These are phyloP conservation scores for Myotis daubentonii DNA, from an alignment of 2,797 vertebrate genomes.

Conservation along the genomic window DNA sequence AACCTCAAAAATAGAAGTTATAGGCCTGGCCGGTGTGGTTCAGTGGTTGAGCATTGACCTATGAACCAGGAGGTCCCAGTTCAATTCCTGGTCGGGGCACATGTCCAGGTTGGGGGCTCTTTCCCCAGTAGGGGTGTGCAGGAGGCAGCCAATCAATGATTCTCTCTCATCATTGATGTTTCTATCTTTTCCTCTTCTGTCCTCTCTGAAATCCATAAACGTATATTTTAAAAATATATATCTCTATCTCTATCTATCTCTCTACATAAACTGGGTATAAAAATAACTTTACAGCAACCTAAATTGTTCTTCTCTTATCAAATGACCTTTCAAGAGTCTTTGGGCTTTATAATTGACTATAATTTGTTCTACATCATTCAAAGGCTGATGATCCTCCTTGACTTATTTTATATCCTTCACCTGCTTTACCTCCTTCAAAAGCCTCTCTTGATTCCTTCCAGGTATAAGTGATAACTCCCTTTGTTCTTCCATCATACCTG, in stretches of 20 bases:
- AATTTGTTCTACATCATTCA: neutral
- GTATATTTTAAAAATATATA: too few relatives aligned
- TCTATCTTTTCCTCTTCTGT: too few relatives aligned
- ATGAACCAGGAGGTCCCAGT: too few relatives aligned
- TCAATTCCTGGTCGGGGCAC: too few relatives aligned
- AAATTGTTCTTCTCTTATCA: slow-evolving; percentile 15
- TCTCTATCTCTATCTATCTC: neutral
- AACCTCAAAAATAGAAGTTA: neutral
- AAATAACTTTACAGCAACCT: slow-evolving; percentile 47
- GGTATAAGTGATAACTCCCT: neutral
- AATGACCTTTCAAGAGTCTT: neutral
- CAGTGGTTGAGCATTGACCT: too few relatives aligned
- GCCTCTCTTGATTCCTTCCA: neutral
- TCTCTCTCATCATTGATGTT: too few relatives aligned
- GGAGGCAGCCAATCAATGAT: too few relatives aligned
- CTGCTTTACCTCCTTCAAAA: neutral
- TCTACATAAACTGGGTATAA: neutral
- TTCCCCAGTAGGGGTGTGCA: too few relatives aligned
- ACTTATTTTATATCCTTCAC: neutral
- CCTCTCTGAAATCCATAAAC: too few relatives aligned
- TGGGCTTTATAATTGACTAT: neutral
- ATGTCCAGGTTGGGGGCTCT: too few relatives aligned
- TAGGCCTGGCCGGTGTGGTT: neutral
- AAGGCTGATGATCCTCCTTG: neutral
- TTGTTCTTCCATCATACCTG: neutral